Base-by-base conservation (phyloP, 1,140 invertebrate species). In the Conopomorpha cramerella region DNA sequence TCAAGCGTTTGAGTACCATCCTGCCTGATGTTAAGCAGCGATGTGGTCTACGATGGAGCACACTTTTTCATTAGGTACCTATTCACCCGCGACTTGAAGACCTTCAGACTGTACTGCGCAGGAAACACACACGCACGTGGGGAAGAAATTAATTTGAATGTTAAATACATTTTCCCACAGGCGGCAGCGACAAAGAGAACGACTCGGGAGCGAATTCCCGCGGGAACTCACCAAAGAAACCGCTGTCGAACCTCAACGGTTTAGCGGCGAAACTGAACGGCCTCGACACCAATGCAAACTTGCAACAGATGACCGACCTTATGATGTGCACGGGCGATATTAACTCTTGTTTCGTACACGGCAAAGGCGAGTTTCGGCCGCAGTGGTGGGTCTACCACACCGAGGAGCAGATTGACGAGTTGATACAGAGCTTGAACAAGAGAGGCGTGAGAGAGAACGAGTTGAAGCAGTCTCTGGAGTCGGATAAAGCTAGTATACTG, bases 111-210 rank as follows among this genome's bases (percentile, higher is more conserved):
- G n/a, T n/a, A n/a, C n/a, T n/a, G n/a, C n/a, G n/a, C n/a, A n/a
- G n/a, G n/a, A n/a, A n/a, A n/a, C n/a, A n/a, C n/a, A n/a, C n/a
- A n/a, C n/a, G n/a, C n/a, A n/a, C n/a, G n/a, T n/a, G n/a, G n/a
- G n/a, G n/a, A n/a, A n/a, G n/a, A n/a, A n/a, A n/a, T n/a, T n/a
- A n/a, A n/a, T n/a, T n/a, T n/a, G n/a, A n/a, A n/a, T n/a, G n/a
- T n/a, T n/a, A n/a, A n/a, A n/a, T n/a, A n/a, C n/a, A n/a, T n/a
- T n/a, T n/a, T n/a, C n/a, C 41, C 41, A 10, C 41, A 78, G 73
- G 62, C 36, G 80, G 83, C 15, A 90, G 86, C 51, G 89, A 92
- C 51, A 92, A 92, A 53, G 90, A 93, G 62, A 93, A 93, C 41
- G 82, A 82, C 34, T 78, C 74, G 0, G 68, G 54, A 47, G 78